phyloP scores from a whole-genome alignment of 2,797 vertebrate genomes.

The Anas capensis region DNA sequence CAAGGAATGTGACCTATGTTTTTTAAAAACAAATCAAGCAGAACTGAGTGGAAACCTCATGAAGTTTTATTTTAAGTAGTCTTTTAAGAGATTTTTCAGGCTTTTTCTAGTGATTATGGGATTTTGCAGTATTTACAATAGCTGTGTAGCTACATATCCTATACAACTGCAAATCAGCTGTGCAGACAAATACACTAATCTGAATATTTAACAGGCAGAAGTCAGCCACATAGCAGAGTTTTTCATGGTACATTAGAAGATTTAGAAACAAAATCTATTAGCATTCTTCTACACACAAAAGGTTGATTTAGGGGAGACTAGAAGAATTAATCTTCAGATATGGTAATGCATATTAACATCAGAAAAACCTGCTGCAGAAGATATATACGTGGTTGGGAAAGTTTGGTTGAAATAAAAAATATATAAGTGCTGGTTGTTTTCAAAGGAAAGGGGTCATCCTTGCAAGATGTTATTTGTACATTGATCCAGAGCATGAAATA shows the following conservation, averaged over 20 bases:
- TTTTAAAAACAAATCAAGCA: not conserved
- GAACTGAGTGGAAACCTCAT: not conserved
- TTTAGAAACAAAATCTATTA: conserved; percentile 65
- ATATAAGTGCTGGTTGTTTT: not conserved
- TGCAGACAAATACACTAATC: not conserved
- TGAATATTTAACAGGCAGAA: conserved; percentile 68
- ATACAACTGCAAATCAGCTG: not conserved
- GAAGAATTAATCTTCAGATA: conserved; percentile 73
- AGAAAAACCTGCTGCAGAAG: conserved; percentile 13
- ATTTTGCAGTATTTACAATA: conserved; percentile 2
- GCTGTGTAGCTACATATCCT: not conserved
- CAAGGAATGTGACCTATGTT: not conserved
- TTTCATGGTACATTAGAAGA: conserved; percentile 58
- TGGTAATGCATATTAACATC: conserved; percentile 68
- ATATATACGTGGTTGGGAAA: not conserved
- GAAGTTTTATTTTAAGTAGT: not conserved
- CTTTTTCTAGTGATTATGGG: not conserved
- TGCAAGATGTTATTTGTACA: conserved; percentile 22
- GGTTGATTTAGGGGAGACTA: conserved; percentile 63
- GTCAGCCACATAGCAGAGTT: conserved; percentile 38
- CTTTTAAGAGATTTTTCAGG: not conserved
- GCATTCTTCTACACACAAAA: conserved; percentile 65
- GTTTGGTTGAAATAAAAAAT: conserved; percentile 6
- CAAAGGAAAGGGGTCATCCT: not conserved
- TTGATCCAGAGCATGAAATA: not conserved